Evolutionary conservation across 2,797 vertebrate genomes (phyloP).

Genomic region (Molossus molossus): DNA sequence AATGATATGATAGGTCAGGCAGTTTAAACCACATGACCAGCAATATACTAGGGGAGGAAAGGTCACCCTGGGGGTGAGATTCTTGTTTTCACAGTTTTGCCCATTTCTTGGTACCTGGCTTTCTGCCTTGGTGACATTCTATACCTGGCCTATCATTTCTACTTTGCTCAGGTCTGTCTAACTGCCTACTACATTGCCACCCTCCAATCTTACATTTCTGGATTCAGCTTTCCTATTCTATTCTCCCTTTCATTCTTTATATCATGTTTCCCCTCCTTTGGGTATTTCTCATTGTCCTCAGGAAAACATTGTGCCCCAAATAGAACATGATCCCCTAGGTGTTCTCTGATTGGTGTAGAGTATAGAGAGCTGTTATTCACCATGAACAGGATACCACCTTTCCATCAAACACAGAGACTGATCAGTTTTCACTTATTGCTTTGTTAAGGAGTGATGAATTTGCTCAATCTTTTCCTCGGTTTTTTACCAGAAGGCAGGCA

Average conservation of each 20-base stretch:
- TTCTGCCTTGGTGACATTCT: not conserved
- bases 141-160: not conserved
- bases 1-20: not conserved
- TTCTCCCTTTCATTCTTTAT: slow-evolving; percentile 78
- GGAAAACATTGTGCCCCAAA: slow-evolving; percentile 69
- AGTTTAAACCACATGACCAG: not conserved
- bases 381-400: slow-evolving; percentile 66
- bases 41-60: not conserved
- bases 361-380: slow-evolving; percentile 67
- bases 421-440: slow-evolving; percentile 84
- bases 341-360: slow-evolving; percentile 71
- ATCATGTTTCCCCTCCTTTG: slow-evolving; percentile 63
- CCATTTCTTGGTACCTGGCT: not conserved
- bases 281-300: slow-evolving; percentile 78
- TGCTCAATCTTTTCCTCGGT: slow-evolving; percentile 76
- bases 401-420: slow-evolving; percentile 74
- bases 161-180: not conserved
- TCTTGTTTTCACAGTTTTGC: not conserved
- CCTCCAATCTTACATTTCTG: slow-evolving; percentile 11
- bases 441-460: slow-evolving; percentile 85
- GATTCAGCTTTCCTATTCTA: slow-evolving; percentile 49
- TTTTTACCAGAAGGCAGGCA: slow-evolving; percentile 84
- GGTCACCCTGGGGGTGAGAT: not conserved
- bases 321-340: slow-evolving; percentile 71
- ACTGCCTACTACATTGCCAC: not conserved